Percentiles rank a stretch among this genome's conserved stretches.
Evolutionary conservation across 1,140 invertebrate genomes (phyloP).

Genomic region (Octopus bimaculoides): DNA sequence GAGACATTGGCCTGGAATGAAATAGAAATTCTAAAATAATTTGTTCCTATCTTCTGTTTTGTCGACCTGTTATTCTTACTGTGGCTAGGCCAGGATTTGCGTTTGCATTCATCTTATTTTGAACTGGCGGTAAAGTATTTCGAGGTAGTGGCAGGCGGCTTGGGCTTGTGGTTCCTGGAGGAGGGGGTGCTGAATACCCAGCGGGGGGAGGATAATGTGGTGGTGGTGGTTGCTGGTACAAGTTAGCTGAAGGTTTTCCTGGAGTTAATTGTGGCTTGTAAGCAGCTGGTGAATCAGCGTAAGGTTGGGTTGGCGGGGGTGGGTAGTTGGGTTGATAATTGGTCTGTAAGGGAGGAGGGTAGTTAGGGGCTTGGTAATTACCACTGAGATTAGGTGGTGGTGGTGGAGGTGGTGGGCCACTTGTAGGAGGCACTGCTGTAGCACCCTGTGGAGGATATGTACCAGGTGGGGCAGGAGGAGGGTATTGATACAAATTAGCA

Average conservation of each 20-base stretch:
- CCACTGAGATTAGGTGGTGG: neutral
- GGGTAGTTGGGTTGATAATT: neutral
- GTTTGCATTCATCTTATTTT: neutral
- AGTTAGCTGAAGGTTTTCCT: neutral
- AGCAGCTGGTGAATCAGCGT: neutral
- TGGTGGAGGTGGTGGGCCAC: slow-evolving; percentile 1
- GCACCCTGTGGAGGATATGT: neutral
- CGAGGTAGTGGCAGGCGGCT: neutral
- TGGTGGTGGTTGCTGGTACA: neutral
- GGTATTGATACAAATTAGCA: slow-evolving; percentile 15
- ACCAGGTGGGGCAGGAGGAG: neutral
- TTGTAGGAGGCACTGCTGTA: neutral
- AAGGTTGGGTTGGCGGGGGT: neutral
- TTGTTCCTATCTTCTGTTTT: neutral
- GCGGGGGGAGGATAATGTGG: neutral
- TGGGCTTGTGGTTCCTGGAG: neutral
- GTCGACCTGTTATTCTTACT: slow-evolving; percentile 10
- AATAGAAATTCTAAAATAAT: too few relatives aligned
- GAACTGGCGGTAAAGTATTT: neutral
- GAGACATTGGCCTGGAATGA: too few relatives aligned
- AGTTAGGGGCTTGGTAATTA: neutral
- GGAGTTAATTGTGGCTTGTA: neutral
- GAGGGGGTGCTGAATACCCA: neutral
- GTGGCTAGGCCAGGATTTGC: slow-evolving; percentile 1
- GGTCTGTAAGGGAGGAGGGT: slow-evolving; percentile 1